Evolutionary conservation across 1,140 invertebrate genomes (phyloP), one percentile per base, ranked within the genome.

Genomic region (Megalopta genalis): DNA sequence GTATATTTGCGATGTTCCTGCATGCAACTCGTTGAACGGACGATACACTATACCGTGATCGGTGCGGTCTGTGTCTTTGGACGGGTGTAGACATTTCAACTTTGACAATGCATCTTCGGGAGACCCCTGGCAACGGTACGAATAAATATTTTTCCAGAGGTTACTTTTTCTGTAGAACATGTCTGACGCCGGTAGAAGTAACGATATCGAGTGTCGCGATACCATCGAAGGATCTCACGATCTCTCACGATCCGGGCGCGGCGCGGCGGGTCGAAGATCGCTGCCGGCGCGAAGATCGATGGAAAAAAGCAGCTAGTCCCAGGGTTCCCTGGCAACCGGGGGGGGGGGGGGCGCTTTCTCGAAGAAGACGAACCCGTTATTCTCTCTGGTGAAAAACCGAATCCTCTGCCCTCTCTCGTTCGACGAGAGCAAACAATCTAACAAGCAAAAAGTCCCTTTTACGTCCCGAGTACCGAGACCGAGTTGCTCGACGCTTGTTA

Each of bases 351-450:
- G 66, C 52, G 39, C 10, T 46, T 46, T 60, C 82, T 84, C 75
- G 71, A 63, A 60, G 32, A 80, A 80, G 49, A 57, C 71, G 71
- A 54, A 75, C 62, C 42, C 37, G 65, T 64, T 71, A 71, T 52
- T 23, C 69, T 23, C 69, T 23, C 25, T 25, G 62, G 1, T 52
- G 62, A 72, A 73, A 79, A 73, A 79, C 70, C 70, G 52, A 80
- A 81, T 63, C 65, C 65, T 74, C 27, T 27, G 60, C 52, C 27
- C 57, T 67, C 57, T 67, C 60, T 18, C 65, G 16, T 52, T 79
- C 78, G 77, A 66, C 69, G 59, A 78, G 76, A 89, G 83, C 87
- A 90, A 90, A 90, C 88, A 89, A 88, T 90, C 86, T 90, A 90
- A 90, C 89, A 90, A 90, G 88, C 87, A 81, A 86, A 87, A 87